Conservation (phyloP, 2,113 vertebrate genomes). For the Nothobranchius kuhntae region DNA sequence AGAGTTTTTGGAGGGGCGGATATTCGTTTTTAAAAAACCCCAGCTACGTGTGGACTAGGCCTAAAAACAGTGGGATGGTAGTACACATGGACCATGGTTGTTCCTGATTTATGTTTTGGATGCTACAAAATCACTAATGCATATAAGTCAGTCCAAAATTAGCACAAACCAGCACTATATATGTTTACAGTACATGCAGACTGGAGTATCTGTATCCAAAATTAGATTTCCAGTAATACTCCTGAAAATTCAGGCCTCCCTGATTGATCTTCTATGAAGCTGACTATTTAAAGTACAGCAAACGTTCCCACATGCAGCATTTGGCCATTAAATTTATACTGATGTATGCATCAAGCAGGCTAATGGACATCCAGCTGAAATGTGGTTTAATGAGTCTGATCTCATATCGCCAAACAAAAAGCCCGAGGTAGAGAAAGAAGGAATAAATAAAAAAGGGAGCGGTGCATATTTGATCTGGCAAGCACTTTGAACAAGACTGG, state of each 20-base stretch:
- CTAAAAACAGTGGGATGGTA: too few relatives aligned
- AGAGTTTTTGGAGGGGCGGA: too few relatives aligned
- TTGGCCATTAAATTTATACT: constrained; percentile 56
- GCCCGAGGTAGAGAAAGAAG: constrained; percentile 17
- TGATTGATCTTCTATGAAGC: constrained; percentile 31
- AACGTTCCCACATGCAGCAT: constrained; percentile 31
- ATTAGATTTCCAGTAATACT: neutral
- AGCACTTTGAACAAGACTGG: constrained; percentile 43
- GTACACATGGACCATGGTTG: too few relatives aligned
- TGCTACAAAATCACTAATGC: too few relatives aligned
- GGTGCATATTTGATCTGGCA: constrained; percentile 50
- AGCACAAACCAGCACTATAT: too few relatives aligned
- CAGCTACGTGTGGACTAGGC: too few relatives aligned
- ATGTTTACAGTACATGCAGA: neutral
- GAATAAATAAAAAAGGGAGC: neutral
- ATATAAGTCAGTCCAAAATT: too few relatives aligned
- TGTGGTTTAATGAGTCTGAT: constrained; percentile 25
- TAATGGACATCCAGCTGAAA: constrained; percentile 32
- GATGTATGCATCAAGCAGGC: constrained; percentile 44
- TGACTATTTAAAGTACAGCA: constrained; percentile 41
- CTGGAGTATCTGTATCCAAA: constrained; percentile 3
- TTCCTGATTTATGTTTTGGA: too few relatives aligned
- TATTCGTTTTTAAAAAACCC: too few relatives aligned
- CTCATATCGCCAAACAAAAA: constrained; percentile 47
- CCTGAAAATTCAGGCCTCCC: constrained; percentile 21